Base-by-base conservation (phyloP, 1,140 invertebrate species). In the Aphis craccivora region DNA sequence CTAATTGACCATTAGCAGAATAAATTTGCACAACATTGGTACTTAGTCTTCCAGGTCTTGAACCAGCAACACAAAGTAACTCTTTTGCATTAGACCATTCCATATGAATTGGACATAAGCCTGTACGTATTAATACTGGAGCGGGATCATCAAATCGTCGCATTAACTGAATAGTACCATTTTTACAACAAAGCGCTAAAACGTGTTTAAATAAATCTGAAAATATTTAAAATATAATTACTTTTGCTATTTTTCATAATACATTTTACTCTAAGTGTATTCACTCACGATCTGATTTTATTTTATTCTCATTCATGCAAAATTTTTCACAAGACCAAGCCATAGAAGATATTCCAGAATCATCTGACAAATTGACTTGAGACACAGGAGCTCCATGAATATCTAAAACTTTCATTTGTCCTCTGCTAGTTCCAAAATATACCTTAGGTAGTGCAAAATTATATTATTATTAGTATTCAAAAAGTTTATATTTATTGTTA, bases 241-340 rank as follows among this genome's bases (percentile, higher is more conserved):
- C n/a, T 93, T 23, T 18, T 30, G 35, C 14, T 37, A 53, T 22
- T 83, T 35, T 51, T 23, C 30, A 84, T 93, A 83, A 7, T 76
- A 35, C 2, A 40, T 51, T 48, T n/a, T 37, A 51, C 8, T 83
- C 53, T n/a, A n/a, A n/a, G n/a, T n/a, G n/a, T n/a, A 14, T 55
- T 60, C 23, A 93, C 51, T 88, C 1, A 88, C 93, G 51, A 81
- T 93, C 87, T 51, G 87, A 90, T 83, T 81, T 83, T n/a, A 37
- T 84, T 97, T 97, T 94, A 98, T 98, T 43, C 97, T 99, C 98
- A 95, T 99, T 98, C 98, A 99, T 99, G 96, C 99, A 99, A 95
- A 99, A 99, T 95, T 99, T 99, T 95, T 99, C 98, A 95, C 98
- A 99, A 55, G 98, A 99, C 98, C 98, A 99, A 30, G 98, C 97